phyloP scores from a whole-genome alignment of 2,113 vertebrate species.

The Anarhynchus alexandrinus region DNA sequence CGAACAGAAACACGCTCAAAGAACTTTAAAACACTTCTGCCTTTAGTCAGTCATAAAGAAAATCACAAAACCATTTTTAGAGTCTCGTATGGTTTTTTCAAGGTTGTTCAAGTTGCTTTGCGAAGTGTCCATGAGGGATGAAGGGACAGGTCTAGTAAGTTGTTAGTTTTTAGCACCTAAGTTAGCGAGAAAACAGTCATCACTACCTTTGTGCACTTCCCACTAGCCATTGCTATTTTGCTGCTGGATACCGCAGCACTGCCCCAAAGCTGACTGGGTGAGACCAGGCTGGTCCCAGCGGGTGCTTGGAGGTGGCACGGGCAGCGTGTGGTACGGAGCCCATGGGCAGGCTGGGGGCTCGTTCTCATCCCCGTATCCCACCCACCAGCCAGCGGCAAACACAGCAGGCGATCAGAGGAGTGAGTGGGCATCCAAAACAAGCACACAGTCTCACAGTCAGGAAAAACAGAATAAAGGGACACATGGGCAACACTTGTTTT shows the following conservation, averaged over 20 bases:
- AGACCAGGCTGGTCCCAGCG: not conserved
- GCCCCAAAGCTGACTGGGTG: not conserved
- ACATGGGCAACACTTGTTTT: fast-evolving
- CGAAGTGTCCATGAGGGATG: fast-evolving
- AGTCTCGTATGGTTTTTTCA: fast-evolving
- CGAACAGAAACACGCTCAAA: not conserved
- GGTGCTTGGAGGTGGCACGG: fast-evolving
- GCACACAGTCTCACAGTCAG: not conserved
- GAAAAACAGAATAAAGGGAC: not conserved
- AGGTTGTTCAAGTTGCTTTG: not conserved
- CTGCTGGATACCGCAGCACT: fast-evolving
- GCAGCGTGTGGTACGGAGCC: fast-evolving
- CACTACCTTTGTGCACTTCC: not conserved
- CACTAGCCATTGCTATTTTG: not conserved
- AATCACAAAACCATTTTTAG: not conserved
- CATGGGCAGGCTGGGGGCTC: fast-evolving
- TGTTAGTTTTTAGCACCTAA: not conserved
- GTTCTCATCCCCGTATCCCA: fast-evolving
- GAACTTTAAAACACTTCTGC: not conserved
- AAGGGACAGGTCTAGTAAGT: not conserved
- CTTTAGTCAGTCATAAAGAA: not conserved
- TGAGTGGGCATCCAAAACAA: fast-evolving
- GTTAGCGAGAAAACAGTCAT: not conserved
- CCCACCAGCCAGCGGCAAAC: not conserved
- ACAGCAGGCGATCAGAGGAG: not conserved